A percentile compares a stretch with the other conserved stretches of the same genome.
These are phyloP conservation scores for Exephanes ischioxanthus DNA, from an alignment of 2,888 invertebrate species.

Conservation along the genomic window DNA sequence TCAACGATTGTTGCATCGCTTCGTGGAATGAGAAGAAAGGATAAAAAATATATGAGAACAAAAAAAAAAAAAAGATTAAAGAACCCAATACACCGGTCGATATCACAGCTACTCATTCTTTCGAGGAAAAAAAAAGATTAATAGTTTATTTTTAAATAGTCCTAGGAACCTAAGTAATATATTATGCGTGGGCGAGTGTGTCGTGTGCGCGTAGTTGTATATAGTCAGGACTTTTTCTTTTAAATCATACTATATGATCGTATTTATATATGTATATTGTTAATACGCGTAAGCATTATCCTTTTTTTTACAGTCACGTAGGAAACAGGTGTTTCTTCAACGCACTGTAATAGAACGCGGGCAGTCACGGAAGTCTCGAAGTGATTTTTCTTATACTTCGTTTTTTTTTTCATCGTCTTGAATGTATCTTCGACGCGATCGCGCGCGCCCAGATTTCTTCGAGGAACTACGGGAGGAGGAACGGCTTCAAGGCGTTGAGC, in stretches of 20 bases:
- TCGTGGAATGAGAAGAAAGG: constrained; percentile 24
- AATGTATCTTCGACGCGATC: constrained; percentile 52
- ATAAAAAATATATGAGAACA: constrained; percentile 45
- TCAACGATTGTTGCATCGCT: constrained; percentile 1
- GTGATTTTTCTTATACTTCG: constrained; percentile 18
- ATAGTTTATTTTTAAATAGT: constrained; percentile 68
- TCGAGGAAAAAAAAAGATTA: constrained; percentile 62
- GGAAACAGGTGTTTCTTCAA: constrained; percentile 82
- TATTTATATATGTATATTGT: constrained; percentile 62
- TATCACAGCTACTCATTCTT: constrained; percentile 83
- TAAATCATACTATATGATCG: constrained; percentile 57
- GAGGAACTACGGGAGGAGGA: constrained; percentile 49
- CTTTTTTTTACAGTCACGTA: constrained; percentile 79
- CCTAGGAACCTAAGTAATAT: constrained; percentile 62
- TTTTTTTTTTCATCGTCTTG: constrained; percentile 2
- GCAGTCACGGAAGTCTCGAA: constrained; percentile 46
- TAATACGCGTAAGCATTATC: constrained; percentile 49
- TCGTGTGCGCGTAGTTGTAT: constrained; percentile 48
- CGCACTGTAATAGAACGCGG: constrained; percentile 77
- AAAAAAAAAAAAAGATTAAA: constrained; percentile 57
- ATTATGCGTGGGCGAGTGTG: constrained; percentile 60
- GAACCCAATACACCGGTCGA: constrained; percentile 80
- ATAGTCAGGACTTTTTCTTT: constrained; percentile 55
- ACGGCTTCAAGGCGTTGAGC: constrained; percentile 41
- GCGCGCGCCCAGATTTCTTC: constrained; percentile 26